These are phyloP conservation scores for Oncopeltus fasciatus DNA, from an alignment of 1,140 invertebrate genomes.

Conservation along the genomic window DNA sequence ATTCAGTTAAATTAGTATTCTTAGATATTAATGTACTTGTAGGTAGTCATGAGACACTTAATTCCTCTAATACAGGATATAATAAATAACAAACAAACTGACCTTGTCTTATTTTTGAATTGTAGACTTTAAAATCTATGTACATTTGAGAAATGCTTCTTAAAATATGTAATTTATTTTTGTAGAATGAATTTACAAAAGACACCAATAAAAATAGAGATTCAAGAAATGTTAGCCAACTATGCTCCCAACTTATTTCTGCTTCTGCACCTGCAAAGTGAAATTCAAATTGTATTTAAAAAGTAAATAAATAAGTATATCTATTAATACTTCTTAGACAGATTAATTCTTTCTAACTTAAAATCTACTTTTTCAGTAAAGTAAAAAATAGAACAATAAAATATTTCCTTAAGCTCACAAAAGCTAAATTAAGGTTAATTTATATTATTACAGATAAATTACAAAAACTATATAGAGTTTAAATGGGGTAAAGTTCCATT, in stretches of 20 bases:
- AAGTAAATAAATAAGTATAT: background rate
- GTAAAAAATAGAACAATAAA: background rate
- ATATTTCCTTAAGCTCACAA: background rate
- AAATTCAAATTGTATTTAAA: no score
- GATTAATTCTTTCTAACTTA: background rate
- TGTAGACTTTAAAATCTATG: background rate
- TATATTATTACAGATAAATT: no score
- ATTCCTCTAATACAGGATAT: background rate
- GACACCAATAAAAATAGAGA: constrained; percentile 3
- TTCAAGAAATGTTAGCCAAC: constrained; percentile 10
- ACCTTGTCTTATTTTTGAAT: background rate
- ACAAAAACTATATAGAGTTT: no score
- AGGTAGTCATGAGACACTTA: background rate
- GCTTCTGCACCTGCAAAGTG: background rate
- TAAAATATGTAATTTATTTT: background rate
- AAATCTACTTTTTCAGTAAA: no score
- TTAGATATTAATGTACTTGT: no score
- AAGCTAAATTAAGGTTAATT: no score
- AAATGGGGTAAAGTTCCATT: no score
- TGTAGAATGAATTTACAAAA: constrained; percentile 4
- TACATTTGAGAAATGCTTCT: background rate
- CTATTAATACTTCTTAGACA: background rate
- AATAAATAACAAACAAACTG: background rate
- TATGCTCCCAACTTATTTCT: constrained; percentile 12
- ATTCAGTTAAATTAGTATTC: no score